A percentile compares a stretch with the other conserved stretches of the same genome.
Conservation (phyloP, 2,113 vertebrate species). For the Sceloporus undulatus region DNA sequence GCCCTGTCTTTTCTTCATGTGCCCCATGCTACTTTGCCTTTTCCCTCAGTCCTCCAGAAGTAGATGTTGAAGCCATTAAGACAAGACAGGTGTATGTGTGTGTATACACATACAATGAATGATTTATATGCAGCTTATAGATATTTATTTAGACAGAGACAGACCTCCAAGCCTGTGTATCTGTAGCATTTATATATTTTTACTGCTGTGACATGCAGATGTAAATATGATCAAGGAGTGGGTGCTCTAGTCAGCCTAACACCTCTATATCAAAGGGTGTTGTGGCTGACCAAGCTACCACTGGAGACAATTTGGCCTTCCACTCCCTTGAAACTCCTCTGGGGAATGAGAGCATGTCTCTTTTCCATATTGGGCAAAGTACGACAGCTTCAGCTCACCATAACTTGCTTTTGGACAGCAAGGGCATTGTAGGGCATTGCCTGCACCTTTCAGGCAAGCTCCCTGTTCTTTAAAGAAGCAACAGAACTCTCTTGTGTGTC, state of each 20-base stretch:
- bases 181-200: constrained; percentile 56
- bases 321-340: constrained; percentile 33
- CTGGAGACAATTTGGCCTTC: constrained; percentile 28
- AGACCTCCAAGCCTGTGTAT: neutral
- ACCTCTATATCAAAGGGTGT: constrained; percentile 60
- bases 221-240: constrained; percentile 50
- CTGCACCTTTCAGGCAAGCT: constrained; percentile 18
- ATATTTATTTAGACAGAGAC: constrained; percentile 48
- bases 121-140: constrained; percentile 53
- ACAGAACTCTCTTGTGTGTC: constrained; percentile 2
- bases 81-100: constrained; percentile 71
- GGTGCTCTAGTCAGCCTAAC: neutral
- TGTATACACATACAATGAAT: constrained; percentile 49
- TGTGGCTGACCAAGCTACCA: constrained; percentile 7
- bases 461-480: neutral
- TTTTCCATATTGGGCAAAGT: constrained; percentile 7
- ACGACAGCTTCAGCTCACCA: too few relatives aligned
- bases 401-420: neutral
- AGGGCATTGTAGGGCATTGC: constrained; percentile 9
- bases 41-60: constrained; percentile 56
- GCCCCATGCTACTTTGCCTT: constrained; percentile 64
- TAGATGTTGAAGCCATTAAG: constrained; percentile 57
- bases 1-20: constrained; percentile 67
- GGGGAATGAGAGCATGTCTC: constrained; percentile 35
- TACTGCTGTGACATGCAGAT: constrained; percentile 57